Evolutionary conservation across 2,888 invertebrate genomes (phyloP), one percentile per base, ranked within the genome.

Genomic region (Sericinus montela): DNA sequence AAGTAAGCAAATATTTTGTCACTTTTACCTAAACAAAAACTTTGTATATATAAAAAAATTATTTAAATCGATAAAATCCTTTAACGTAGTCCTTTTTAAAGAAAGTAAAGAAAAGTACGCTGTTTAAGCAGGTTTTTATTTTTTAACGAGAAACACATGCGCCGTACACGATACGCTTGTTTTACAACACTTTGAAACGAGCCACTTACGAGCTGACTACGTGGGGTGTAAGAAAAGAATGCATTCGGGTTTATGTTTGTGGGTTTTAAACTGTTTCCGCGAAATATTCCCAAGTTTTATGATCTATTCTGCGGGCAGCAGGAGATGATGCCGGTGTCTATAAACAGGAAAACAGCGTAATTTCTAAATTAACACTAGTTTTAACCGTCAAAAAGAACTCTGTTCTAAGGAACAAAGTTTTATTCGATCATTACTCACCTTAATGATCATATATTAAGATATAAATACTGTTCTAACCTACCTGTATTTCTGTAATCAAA

Each of bases 101-200:
- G 4, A 25, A 25, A 25, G 25, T 1, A 8, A 56, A 62, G 55
- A 65, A 63, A 58, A 57, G 55, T 57, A 57, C 47, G 55, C 52
- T 37, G 41, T 38, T 57, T 54, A 51, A 60, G 60, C 56, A 69
- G 62, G 65, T 60, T 69, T 68, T 74, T 70, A 71, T 75, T 76
- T 73, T 78, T 75, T 52, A 66, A 71, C 70, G 69, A 70, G 69
- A 63, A n/a, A 62, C 64, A 66, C 64, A 69, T 62, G 57, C 56
- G 63, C 62, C 53, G 59, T 57, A 59, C 60, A 53, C 65, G 76
- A 75, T 75, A 78, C 76, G 75, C 67, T 79, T 75, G 76, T 84
- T 87, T 87, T 87, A 87, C 85, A 87, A 82, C 85, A 85, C 80
- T 84, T 85, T 81, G 74, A 83, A 85, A 84, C 80, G 78, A 77